phyloP scores from a whole-genome alignment of 2,888 invertebrate genomes.

The Noctua fimbriata region DNA sequence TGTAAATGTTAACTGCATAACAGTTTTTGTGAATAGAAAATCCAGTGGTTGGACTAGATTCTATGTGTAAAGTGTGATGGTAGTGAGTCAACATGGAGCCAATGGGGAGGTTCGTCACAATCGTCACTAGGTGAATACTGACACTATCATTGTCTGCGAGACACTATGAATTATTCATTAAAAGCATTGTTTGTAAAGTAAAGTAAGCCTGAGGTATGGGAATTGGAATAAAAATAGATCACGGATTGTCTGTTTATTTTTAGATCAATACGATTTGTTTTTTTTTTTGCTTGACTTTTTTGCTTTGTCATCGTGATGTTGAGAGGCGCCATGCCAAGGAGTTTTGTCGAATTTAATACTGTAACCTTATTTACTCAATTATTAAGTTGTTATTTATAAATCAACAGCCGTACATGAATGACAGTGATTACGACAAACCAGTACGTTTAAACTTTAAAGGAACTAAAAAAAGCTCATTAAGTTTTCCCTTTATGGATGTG shows the following conservation, averaged over 20 bases:
- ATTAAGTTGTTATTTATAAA: slow-evolving; percentile 24
- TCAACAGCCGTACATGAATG: slow-evolving; percentile 12
- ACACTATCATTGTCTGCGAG: slow-evolving; percentile 71
- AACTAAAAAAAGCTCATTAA: slow-evolving; percentile 24
- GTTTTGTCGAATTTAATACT: neutral
- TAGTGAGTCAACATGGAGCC: slow-evolving; percentile 57
- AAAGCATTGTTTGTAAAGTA: slow-evolving; percentile 73
- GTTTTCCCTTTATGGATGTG: slow-evolving; percentile 3
- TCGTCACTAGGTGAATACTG: slow-evolving; percentile 63
- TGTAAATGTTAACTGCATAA: slow-evolving; percentile 31
- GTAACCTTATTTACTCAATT: slow-evolving; percentile 1
- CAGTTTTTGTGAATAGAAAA: slow-evolving; percentile 53
- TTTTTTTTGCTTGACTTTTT: slow-evolving; percentile 10
- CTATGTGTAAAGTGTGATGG: slow-evolving; percentile 33
- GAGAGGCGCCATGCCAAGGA: neutral
- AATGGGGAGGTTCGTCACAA: slow-evolving; percentile 70
- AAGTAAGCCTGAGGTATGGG: slow-evolving; percentile 65
- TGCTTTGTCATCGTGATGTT: slow-evolving; percentile 17
- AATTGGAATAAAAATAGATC: slow-evolving; percentile 60
- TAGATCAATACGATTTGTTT: slow-evolving; percentile 33
- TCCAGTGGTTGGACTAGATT: slow-evolving; percentile 51
- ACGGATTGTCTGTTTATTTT: slow-evolving; percentile 40
- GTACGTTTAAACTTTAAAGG: neutral
- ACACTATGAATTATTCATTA: slow-evolving; percentile 73
- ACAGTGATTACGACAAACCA: slow-evolving; percentile 16